Base-by-base conservation (phyloP, 2,888 invertebrate genomes). In the Melanchra persicariae region DNA sequence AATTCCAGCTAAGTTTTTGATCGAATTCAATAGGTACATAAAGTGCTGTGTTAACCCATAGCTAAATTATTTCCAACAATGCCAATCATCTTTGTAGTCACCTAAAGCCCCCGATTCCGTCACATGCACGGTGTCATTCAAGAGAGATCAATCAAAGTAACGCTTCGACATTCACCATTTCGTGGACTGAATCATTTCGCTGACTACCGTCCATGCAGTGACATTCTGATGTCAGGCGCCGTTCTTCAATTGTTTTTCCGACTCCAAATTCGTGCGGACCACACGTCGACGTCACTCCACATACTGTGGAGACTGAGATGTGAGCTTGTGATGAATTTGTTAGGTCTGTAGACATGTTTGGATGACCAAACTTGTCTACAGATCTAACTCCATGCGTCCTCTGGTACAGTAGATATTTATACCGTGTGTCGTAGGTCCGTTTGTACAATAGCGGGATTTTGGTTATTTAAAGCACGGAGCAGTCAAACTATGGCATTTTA, bases 241-340 rank as follows among this genome's bases (percentile, higher is more conserved):
- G 19, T 19, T 45, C 12, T 71, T 55, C 26, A 1, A 22, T 47
- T 22, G 22, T 47, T 71, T 49, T 54, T 70, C 3, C 5, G 8
- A 47, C 22, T 45, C 1, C 26, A 26, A 40, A 47, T 70, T 70
- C 24, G n/a, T 47, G 7, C 37, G 10, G 19, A 70, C 17, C 43
- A 51, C n/a, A 26, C 15, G 24, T 24, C 15, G 0, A 47, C 17
- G 24, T 54, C 70, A 52, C 37, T n/a, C 30, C 26, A 30, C 40
- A 6, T 5, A 17, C 2, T 19, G 19, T n/a, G n/a, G 22, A 7
- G 40, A n/a, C 22, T 34, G 24, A 70, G 17, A n/a, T 51, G 34
- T 34, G n/a, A 30, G 40, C 10, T 8, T 30, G 19, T 24, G 51
- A 52, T 58, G 24, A 15, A 70, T 58, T 51, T 43, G n/a, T 43